Base-by-base conservation (phyloP, 2,797 vertebrate genomes). In the Hyperoplus immaculatus region DNA sequence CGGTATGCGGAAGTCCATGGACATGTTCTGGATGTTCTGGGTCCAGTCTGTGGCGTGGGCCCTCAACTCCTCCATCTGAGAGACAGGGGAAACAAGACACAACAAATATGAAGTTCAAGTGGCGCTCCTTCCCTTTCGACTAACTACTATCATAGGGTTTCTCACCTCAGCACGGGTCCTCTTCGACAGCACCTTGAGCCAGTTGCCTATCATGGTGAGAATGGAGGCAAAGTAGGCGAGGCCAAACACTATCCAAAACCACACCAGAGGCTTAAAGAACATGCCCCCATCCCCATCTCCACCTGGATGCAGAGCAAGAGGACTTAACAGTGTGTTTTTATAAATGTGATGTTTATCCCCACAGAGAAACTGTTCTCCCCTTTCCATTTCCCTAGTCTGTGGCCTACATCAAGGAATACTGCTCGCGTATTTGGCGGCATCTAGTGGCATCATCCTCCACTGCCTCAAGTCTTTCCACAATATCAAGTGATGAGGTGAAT, bases 31-130 rank as follows among this genome's bases (percentile, higher is more conserved):
- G 80, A 97, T 96, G 85, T 95, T 97, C 87, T 97, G 97, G 0
- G 96, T 97, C 97, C 97, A 98, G 93, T 97, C 97, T 62, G 97
- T 97, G 3, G 97, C 97, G 1, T 98, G 97, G 1, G 97, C 97
- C 4, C 97, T 96, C 71, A 98, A 75, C 80, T 96, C 97, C 75
- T 97, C 97, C 97, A 98, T 97, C 97, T 98, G 89, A 84, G 45
- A 43, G 43, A 11, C 10, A 69, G 5, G 76, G 18, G 64, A n/a
- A 56, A 66, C 38, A 18, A 50, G 14, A 55, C 36, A 1, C 42
- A 18, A 5, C 12, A 16, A 45, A 53, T 7, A 29, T 67, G 15
- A 12, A 75, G 58, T 5, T 55, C 14, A 65, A 36, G 11, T 5
- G 0, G 39, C 50, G 54, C 66, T 60, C 5, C 47, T 45, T 6